Evolutionary conservation across 1,140 invertebrate genomes (phyloP).

Genomic region (Drosophila albomicans): DNA sequence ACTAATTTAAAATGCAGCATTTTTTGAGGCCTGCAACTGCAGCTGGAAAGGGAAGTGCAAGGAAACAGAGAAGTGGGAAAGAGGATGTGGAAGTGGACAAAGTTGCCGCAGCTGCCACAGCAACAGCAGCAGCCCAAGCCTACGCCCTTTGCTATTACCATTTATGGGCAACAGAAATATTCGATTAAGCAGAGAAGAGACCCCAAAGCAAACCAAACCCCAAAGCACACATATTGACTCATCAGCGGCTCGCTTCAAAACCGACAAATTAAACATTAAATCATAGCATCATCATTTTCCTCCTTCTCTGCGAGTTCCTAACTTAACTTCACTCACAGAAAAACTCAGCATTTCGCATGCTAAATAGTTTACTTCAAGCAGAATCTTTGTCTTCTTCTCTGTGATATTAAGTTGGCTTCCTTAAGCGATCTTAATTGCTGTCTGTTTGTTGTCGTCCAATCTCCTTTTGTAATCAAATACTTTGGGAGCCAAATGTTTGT

Average conservation of each 20-base stretch:
- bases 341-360: too few species aligned
- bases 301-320: background rate
- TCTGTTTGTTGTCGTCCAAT: too few species aligned
- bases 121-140: background rate
- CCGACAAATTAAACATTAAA: conserved; percentile 44
- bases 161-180: conserved; percentile 81
- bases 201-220: conserved; percentile 48
- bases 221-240: conserved; percentile 32
- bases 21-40: conserved; percentile 14
- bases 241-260: conserved; percentile 20
- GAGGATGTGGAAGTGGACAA: background rate
- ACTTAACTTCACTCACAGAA: too few species aligned
- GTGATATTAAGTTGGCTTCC: too few species aligned
- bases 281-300: background rate
- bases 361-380: too few species aligned
- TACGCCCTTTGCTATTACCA: conserved; percentile 51
- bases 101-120: background rate
- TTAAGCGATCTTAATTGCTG: too few species aligned
- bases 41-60: background rate
- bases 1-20: conserved; percentile 82
- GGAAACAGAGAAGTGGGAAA: too few species aligned
- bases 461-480: too few species aligned
- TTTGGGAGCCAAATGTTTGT: too few species aligned
- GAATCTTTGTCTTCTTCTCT: too few species aligned
- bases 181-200: conserved; percentile 62